These are phyloP conservation scores for Spinus pinus DNA, from an alignment of 2,797 vertebrate species.

Conservation along the genomic window DNA sequence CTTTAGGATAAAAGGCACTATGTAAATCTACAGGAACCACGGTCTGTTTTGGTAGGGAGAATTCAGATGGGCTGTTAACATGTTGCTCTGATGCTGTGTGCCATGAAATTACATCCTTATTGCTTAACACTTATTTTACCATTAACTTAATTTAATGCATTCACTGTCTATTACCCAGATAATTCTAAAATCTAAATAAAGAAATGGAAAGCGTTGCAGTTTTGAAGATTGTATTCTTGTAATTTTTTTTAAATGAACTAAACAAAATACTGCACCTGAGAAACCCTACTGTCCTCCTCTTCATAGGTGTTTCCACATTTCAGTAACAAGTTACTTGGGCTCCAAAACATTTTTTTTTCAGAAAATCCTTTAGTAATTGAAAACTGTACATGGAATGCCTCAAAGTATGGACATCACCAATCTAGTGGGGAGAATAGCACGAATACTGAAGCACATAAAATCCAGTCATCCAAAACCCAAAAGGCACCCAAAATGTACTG, in stretches of 20 bases:
- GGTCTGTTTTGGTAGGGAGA: background rate
- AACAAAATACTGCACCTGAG: constrained; percentile 15
- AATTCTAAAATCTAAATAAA: background rate
- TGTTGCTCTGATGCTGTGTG: background rate
- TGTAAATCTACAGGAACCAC: constrained; percentile 18
- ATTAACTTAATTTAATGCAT: background rate
- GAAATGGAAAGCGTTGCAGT: background rate
- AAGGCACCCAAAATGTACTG: background rate
- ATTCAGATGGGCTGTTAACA: background rate
- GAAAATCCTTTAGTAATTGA: background rate
- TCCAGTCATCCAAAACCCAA: background rate
- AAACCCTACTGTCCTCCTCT: background rate
- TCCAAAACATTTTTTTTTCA: background rate
- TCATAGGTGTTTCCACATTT: background rate
- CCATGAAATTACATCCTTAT: constrained; percentile 10
- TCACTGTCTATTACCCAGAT: background rate
- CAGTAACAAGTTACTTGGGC: background rate
- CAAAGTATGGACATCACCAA: background rate
- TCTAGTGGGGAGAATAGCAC: background rate
- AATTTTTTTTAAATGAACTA: background rate
- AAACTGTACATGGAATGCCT: background rate
- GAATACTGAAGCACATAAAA: background rate
- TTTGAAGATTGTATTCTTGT: background rate
- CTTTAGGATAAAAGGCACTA: constrained; percentile 58
- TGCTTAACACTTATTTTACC: background rate